Evolutionary conservation across 2,888 invertebrate species (phyloP).

Genomic region (Synanthedon myopaeformis): DNA sequence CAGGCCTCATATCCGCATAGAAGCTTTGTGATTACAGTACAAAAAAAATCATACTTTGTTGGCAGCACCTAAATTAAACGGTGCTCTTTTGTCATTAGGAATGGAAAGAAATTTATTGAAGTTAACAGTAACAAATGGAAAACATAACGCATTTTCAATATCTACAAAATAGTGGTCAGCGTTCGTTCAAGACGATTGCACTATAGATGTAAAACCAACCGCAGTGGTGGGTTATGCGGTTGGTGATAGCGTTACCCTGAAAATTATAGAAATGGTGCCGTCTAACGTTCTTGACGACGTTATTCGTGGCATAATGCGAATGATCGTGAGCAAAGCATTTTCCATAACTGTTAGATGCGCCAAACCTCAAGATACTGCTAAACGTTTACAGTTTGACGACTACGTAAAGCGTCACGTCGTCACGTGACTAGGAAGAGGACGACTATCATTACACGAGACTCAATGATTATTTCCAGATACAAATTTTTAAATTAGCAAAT

Average conservation of each 20-base stretch:
- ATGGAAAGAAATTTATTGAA: too few relatives aligned
- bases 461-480: too few relatives aligned
- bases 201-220: constrained; percentile 37
- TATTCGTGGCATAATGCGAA: constrained; percentile 9
- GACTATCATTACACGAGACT: too few relatives aligned
- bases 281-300: constrained; percentile 23
- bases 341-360: not conserved
- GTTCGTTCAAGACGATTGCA: constrained; percentile 42
- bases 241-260: constrained; percentile 25
- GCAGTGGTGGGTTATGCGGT: constrained; percentile 40
- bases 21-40: too few relatives aligned
- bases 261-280: constrained; percentile 27
- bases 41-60: too few relatives aligned
- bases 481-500: too few relatives aligned
- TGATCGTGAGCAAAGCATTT: constrained; percentile 2
- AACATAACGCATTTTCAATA: not conserved
- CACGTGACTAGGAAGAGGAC: too few relatives aligned
- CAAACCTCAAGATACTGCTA: not conserved
- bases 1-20: too few relatives aligned
- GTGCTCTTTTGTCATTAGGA: too few relatives aligned
- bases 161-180: constrained; percentile 27
- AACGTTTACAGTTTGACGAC: too few relatives aligned
- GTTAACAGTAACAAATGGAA: not conserved
- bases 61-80: too few relatives aligned
- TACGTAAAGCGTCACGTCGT: too few relatives aligned